Evolutionary conservation across 2,888 invertebrate genomes (phyloP).

Genomic region (Polydrusus cervinus): DNA sequence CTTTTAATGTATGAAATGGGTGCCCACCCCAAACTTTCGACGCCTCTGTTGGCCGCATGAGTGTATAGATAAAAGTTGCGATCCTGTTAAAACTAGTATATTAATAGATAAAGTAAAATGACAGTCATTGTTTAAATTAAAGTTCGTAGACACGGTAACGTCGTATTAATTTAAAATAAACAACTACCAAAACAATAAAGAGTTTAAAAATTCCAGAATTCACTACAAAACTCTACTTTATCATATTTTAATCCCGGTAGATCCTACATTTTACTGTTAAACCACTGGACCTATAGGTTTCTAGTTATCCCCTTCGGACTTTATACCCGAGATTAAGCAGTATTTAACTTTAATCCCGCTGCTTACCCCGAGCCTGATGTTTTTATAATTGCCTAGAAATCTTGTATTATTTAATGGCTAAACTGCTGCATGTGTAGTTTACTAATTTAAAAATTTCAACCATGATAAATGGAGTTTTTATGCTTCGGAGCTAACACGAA

Average conservation of each 20-base stretch:
- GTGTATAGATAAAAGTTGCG: no score
- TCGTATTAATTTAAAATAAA: no score
- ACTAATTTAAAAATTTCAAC: not conserved
- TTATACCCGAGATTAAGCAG: conserved; percentile 13
- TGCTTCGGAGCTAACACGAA: not conserved
- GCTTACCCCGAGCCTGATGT: conserved; percentile 5
- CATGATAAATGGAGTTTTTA: not conserved
- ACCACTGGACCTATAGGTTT: conserved; percentile 13
- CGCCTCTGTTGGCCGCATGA: no score
- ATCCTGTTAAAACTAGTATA: no score
- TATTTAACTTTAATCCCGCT: conserved; percentile 1
- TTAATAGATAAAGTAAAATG: no score
- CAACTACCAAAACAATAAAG: no score
- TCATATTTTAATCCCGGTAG: not conserved
- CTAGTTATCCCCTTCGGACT: not conserved
- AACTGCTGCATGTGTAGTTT: not conserved
- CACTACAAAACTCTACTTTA: not conserved
- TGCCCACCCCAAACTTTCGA: no score
- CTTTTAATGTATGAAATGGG: no score
- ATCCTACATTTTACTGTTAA: not conserved
- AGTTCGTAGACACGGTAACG: no score
- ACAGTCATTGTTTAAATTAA: no score
- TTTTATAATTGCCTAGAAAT: conserved; percentile 14
- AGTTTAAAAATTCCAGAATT: not conserved
- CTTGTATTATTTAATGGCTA: conserved; percentile 6